These are phyloP conservation scores for Trinectes maculatus DNA, from an alignment of 2,113 vertebrate genomes.

Conservation along the genomic window DNA sequence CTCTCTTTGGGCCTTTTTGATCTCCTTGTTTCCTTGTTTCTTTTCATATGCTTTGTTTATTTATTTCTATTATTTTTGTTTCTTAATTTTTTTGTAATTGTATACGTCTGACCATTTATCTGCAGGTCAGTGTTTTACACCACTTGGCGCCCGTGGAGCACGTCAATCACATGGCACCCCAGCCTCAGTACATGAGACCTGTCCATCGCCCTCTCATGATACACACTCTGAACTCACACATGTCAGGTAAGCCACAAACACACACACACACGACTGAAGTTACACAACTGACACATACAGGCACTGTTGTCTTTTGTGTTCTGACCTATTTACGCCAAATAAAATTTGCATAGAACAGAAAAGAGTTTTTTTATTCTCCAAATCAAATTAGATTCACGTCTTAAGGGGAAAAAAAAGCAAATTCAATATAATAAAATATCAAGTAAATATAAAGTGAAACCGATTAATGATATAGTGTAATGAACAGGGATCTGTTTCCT, in stretches of 20 bases:
- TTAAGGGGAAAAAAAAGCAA: neutral
- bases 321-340: neutral
- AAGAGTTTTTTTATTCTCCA: neutral
- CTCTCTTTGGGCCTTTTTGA: no score
- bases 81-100: neutral
- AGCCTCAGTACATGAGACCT: slow-evolving; percentile 89
- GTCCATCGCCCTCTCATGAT: slow-evolving; percentile 85
- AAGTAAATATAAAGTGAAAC: neutral
- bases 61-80: neutral
- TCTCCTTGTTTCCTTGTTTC: neutral
- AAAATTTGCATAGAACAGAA: neutral
- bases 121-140: slow-evolving; percentile 90
- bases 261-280: neutral
- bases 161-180: slow-evolving; percentile 87
- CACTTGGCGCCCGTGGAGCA: slow-evolving; percentile 86
- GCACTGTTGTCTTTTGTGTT: neutral
- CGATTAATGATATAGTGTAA: neutral
- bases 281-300: neutral
- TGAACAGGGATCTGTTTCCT: neutral
- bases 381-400: neutral
- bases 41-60: neutral
- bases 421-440: neutral
- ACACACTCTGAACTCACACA: slow-evolving; percentile 76
- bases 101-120: neutral
- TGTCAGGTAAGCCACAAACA: slow-evolving; percentile 79